Evolutionary conservation across 2,113 vertebrate genomes (phyloP), one percentile per base, ranked within the genome.

Genomic region (Myotis lucifugus): DNA sequence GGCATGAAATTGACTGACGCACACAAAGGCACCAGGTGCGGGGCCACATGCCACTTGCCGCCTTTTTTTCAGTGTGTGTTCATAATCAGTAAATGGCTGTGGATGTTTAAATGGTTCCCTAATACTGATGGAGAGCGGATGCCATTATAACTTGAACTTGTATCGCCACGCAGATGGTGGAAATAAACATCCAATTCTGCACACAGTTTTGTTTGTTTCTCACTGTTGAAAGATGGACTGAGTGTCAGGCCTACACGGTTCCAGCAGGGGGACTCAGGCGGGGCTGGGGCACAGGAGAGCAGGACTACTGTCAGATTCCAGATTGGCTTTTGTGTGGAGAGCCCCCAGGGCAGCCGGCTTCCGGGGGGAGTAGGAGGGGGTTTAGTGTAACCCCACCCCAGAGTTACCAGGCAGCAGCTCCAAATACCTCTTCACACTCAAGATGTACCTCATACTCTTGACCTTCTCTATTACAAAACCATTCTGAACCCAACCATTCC

Each of bases 131-230:
- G 95, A 82, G 96, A 97, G 97, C 42, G 64, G 89, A 92, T 96
- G 93, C 96, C 74, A 6, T 96, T 96, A 96, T 93, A 96, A 95
- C 94, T 96, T 85, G 81, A 92, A 95, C 95, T 97, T 8, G 0
- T 83, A 79, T 96, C 87, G 93, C 95, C 73, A 83, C 1, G 73
- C 97, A 98, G 97, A 98, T 98, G 97, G 97, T 95, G 78, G 97
- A 93, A 97, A 93, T 96, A 93, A 97, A 98, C 97, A 97, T 95
- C 95, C 94, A 90, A 5, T 95, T 97, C 96, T 88, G 32, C 94
- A 94, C 96, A 87, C 91, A 50, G 8, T 95, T 98, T 96, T 96
- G 92, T 96, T 32, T n/a, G 84, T 64, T 96, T 96, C 94, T 89
- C 50, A 79, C 97, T 97, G 92, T 76, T 83, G 93, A 96, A 94